Percentiles rank a stretch among this genome's conserved stretches.
Conservation (phyloP, 2,797 vertebrate species). For the Propithecus perrieri region DNA sequence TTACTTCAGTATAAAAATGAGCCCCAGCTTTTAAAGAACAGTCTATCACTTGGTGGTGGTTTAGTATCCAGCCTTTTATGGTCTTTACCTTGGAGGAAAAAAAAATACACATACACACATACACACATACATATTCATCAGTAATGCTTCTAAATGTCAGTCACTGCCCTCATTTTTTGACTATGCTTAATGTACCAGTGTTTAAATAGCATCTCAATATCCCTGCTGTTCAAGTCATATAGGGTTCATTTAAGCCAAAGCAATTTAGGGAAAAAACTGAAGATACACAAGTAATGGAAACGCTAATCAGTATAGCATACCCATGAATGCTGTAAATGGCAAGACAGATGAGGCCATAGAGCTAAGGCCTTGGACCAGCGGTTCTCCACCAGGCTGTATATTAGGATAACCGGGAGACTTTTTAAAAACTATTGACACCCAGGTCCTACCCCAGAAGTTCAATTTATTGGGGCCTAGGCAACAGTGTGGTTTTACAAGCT, state of each 20-base stretch:
- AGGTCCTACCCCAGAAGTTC: neutral
- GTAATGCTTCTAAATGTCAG: neutral
- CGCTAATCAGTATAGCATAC: neutral
- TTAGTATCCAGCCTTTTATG: neutral
- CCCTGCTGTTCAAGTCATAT: neutral
- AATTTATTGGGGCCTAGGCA: neutral
- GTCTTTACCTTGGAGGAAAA: neutral
- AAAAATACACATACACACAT: too few relatives aligned
- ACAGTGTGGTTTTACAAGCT: conserved; percentile 17
- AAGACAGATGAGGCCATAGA: neutral
- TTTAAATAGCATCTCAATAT: conserved; percentile 31
- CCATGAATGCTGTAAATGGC: neutral
- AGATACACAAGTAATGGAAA: neutral
- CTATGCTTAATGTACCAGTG: neutral
- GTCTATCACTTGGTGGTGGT: neutral
- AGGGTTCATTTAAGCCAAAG: conserved; percentile 7
- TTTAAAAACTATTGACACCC: neutral
- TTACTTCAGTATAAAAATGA: conserved; percentile 34
- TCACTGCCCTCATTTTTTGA: conserved; percentile 34
- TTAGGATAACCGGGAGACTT: neutral
- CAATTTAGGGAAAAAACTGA: conserved; percentile 10
- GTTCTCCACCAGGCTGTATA: neutral
- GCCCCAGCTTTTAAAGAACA: neutral
- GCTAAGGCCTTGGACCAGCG: neutral
- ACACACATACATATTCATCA: neutral